Percentiles rank a stretch among this genome's conserved stretches.
Evolutionary conservation across 2,113 vertebrate genomes (phyloP).

Genomic region (Pituophis catenifer): DNA sequence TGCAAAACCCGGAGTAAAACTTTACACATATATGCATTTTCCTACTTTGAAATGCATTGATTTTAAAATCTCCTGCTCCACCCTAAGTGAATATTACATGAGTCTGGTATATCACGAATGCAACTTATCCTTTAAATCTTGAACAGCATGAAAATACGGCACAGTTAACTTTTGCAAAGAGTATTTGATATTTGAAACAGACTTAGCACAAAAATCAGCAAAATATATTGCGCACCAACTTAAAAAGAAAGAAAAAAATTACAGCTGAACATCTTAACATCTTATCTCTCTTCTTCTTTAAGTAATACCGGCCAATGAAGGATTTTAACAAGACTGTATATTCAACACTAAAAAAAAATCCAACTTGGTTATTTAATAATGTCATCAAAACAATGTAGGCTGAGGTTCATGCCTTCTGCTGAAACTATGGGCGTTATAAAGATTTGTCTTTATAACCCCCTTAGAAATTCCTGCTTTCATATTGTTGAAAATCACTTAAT

Average conservation of each 20-base stretch:
- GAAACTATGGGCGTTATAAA: not conserved
- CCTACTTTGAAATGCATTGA: constrained; percentile 55
- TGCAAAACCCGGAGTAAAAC: constrained; percentile 62
- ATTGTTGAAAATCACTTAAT: not conserved
- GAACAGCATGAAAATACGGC: constrained; percentile 17
- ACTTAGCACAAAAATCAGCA: not conserved
- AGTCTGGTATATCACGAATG: constrained; percentile 2
- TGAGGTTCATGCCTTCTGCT: not conserved
- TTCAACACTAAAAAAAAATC: not conserved
- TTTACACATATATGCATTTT: constrained; percentile 53
- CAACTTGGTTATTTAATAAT: not conserved
- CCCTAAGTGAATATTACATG: constrained; percentile 14
- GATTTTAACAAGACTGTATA: not conserved
- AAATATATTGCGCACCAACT: not conserved
- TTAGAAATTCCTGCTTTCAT: not conserved
- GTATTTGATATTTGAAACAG: not conserved
- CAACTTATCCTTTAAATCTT: constrained; percentile 32
- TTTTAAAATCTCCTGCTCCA: constrained; percentile 38
- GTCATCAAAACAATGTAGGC: not conserved
- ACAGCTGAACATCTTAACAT: constrained; percentile 15
- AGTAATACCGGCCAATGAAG: not conserved
- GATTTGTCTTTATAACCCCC: no score
- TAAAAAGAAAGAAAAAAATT: constrained; percentile 3
- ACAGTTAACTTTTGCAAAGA: constrained; percentile 48
- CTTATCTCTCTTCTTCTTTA: not conserved